These are phyloP conservation scores for Lasioglossum malachurum DNA, from an alignment of 2,888 invertebrate genomes.

Conservation along the genomic window DNA sequence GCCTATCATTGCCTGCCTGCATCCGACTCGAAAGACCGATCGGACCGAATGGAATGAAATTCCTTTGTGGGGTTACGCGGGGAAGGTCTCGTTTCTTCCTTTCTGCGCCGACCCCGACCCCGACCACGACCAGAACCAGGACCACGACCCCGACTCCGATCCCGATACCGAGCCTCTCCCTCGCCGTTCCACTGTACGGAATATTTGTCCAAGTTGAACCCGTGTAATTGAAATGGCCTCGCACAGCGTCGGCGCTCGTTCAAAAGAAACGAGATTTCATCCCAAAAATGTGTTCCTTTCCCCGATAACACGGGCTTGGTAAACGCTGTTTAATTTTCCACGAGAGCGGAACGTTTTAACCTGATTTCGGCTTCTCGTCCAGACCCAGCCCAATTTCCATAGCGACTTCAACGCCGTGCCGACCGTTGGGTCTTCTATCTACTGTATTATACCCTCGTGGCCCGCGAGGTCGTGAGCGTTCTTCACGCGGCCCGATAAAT, in stretches of 20 bases:
- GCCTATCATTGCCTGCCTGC: slow-evolving; percentile 21
- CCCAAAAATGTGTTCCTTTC: slow-evolving; percentile 41
- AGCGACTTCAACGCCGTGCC: slow-evolving; percentile 2
- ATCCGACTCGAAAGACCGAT: slow-evolving; percentile 60
- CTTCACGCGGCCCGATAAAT: slow-evolving; percentile 18
- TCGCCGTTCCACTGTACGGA: slow-evolving; percentile 17
- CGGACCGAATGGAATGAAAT: slow-evolving; percentile 67
- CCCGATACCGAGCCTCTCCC: neutral
- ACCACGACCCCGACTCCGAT: neutral
- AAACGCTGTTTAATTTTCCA: slow-evolving; percentile 62
- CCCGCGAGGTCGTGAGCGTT: neutral
- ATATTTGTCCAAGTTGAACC: slow-evolving; percentile 65
- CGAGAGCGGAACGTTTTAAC: slow-evolving; percentile 39
- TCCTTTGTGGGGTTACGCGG: slow-evolving; percentile 66
- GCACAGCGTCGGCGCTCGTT: slow-evolving; percentile 21
- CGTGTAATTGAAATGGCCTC: slow-evolving; percentile 67
- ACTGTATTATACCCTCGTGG: neutral
- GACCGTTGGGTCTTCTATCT: neutral
- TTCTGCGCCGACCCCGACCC: slow-evolving; percentile 6
- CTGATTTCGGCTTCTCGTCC: slow-evolving; percentile 37
- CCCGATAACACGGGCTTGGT: neutral
- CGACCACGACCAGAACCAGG: neutral
- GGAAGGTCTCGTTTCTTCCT: slow-evolving; percentile 48
- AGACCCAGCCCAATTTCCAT: slow-evolving; percentile 59
- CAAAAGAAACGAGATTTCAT: slow-evolving; percentile 60